Evolutionary conservation across 2,797 vertebrate genomes (phyloP), one percentile per base, ranked within the genome.

Genomic region (Macroramphosus scolopax): DNA sequence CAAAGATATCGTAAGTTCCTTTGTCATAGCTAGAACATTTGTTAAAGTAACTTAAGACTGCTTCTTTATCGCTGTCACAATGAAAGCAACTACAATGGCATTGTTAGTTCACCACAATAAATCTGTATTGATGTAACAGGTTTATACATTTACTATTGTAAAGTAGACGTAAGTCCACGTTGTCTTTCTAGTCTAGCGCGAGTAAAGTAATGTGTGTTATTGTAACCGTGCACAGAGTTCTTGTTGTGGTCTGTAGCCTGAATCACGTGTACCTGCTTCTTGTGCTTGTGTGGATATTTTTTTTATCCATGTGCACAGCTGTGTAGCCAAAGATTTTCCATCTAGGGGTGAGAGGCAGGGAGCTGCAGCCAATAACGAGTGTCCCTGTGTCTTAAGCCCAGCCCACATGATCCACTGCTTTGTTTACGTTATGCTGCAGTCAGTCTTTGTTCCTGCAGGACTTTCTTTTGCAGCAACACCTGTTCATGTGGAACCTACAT

Each of bases 221-320:
- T 34, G 22, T 11, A n/a, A n/a, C 12, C 30, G 51, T 50, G 7
- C 48, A 31, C 6, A 15, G 26, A 36, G 47, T 31, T 66, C 45
- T 85, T 89, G 83, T 90, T 90, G 77, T 83, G 70, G 55, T 73
- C 57, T 56, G 48, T 4, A 59, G 47, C 53, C 49, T 33, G n/a
- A 68, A 69, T 90, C 87, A 89, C 87, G 88, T 90, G 89, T 84
- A 75, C 64, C 40, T 38, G 37, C 44, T 72, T 56, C 74, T 79
- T 40, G 70, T 25, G 68, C 50, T 63, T 83, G 82, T 81, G 61
- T 78, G 57, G 62, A 11, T 78, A 3, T 63, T 55, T 63, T 54
- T 65, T 60, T 70, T 38, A 63, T 68, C 65, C 53, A 74, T 56
- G 78, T 78, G 72, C 51, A 57, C 17, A n/a, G 70, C 58, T 9